phyloP scores from a whole-genome alignment of 2,113 vertebrate genomes.

The Axis porcinus region DNA sequence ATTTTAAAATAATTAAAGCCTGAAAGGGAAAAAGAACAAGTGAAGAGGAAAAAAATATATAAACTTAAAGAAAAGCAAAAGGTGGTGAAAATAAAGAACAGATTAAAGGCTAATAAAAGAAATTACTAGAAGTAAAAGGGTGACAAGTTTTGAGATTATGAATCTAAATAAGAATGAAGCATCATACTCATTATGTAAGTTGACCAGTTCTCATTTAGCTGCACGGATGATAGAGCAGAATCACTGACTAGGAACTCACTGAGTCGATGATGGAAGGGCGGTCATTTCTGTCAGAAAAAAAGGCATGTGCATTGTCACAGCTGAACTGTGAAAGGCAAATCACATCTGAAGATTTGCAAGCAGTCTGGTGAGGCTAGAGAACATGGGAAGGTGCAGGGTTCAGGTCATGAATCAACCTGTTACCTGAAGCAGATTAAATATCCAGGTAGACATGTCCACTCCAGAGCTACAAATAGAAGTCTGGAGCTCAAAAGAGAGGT shows the following conservation, averaged over 20 bases:
- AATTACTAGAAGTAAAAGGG: neutral
- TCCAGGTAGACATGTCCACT: neutral
- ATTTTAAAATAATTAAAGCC: neutral
- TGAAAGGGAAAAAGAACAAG: neutral
- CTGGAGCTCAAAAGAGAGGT: neutral
- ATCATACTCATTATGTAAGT: neutral
- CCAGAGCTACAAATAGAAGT: neutral
- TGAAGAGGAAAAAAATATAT: neutral
- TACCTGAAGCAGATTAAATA: neutral
- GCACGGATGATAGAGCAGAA: neutral
- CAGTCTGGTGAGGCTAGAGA: neutral
- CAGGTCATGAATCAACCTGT: neutral
- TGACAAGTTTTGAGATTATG: neutral
- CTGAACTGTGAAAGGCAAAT: neutral
- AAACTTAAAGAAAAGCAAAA: neutral
- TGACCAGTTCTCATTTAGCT: neutral
- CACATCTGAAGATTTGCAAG: neutral
- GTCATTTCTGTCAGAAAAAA: neutral
- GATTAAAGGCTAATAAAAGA: neutral
- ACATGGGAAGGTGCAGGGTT: too few relatives aligned
- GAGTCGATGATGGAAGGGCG: neutral
- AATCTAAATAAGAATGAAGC: neutral
- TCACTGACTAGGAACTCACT: neutral
- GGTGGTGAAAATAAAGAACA: neutral
- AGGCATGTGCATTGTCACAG: neutral